These are phyloP conservation scores for Hipparchia sbordonii DNA, from an alignment of 2,888 invertebrate genomes.

Conservation along the genomic window DNA sequence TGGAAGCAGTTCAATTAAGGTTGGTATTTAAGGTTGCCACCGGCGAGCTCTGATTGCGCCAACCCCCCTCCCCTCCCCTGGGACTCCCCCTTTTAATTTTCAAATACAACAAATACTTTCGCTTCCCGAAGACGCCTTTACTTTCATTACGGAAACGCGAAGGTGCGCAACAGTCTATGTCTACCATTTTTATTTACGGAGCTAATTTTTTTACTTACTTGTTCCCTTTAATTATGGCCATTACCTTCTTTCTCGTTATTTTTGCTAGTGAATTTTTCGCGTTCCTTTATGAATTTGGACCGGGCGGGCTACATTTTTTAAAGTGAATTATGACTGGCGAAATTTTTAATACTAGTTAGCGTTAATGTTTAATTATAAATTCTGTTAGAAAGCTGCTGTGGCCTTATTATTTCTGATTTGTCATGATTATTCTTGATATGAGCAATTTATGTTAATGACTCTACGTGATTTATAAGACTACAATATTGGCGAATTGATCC, in stretches of 20 bases:
- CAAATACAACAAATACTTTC: constrained; percentile 77
- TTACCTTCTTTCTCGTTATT: constrained; percentile 27
- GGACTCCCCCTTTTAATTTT: constrained; percentile 77
- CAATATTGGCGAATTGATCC: neutral
- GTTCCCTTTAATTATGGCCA: constrained; percentile 32
- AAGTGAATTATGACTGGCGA: constrained; percentile 14
- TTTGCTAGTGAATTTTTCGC: constrained; percentile 24
- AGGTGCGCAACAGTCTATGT: constrained; percentile 34
- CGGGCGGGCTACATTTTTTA: constrained; percentile 4
- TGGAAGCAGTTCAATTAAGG: constrained; percentile 81
- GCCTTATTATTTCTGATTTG: constrained; percentile 5
- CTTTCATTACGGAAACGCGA: constrained; percentile 44
- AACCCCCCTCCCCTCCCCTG: constrained; percentile 56
- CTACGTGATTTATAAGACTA: constrained; percentile 4
- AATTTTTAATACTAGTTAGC: constrained; percentile 12
- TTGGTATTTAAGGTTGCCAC: constrained; percentile 80
- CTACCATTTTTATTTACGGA: constrained; percentile 33
- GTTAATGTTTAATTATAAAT: constrained; percentile 5
- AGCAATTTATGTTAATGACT: neutral
- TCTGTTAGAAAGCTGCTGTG: constrained; percentile 1
- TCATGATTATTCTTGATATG: neutral
- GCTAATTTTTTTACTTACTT: constrained; percentile 34
- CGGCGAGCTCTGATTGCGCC: constrained; percentile 76
- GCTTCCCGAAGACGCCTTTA: constrained; percentile 48
- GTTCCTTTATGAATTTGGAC: constrained; percentile 14